phyloP scores from a whole-genome alignment of 2,888 invertebrate species.

The Dynastes grantii region DNA sequence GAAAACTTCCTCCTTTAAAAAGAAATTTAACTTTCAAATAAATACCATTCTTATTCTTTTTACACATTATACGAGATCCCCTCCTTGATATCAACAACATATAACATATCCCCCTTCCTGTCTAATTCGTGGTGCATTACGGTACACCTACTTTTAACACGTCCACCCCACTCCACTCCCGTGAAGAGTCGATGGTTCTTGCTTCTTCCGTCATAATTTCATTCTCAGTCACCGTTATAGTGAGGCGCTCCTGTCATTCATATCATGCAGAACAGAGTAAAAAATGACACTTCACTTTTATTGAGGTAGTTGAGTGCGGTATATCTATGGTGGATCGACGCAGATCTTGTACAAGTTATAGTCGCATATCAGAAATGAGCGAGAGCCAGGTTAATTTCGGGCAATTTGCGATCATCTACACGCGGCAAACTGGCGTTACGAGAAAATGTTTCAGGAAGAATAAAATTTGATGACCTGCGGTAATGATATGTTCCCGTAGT shows the following conservation, averaged over 20 bases:
- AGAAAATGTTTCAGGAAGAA: constrained; percentile 23
- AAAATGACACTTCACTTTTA: constrained; percentile 35
- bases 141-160: constrained; percentile 34
- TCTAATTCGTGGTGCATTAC: not conserved
- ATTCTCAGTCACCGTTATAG: not conserved
- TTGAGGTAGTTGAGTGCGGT: not conserved
- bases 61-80: too few relatives aligned
- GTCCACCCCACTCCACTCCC: constrained; percentile 2
- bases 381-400: constrained; percentile 34
- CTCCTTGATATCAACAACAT: too few relatives aligned
- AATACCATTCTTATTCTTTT: too few relatives aligned
- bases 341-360: not conserved
- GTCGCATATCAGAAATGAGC: constrained; percentile 3
- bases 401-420: constrained; percentile 34
- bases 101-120: constrained; percentile 7
- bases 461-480: constrained; percentile 28
- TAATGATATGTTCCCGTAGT: constrained; percentile 5
- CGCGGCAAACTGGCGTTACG: constrained; percentile 4
- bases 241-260: not conserved
- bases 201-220: not conserved
- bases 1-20: too few relatives aligned
- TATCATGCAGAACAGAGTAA: constrained; percentile 1
- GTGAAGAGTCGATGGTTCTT: not conserved
- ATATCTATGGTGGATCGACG: not conserved
- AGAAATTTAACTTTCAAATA: too few relatives aligned